Percentiles rank a stretch among this genome's conserved stretches.
Conservation (phyloP, 2,113 vertebrate species). For the Pangasianodon gigas region DNA sequence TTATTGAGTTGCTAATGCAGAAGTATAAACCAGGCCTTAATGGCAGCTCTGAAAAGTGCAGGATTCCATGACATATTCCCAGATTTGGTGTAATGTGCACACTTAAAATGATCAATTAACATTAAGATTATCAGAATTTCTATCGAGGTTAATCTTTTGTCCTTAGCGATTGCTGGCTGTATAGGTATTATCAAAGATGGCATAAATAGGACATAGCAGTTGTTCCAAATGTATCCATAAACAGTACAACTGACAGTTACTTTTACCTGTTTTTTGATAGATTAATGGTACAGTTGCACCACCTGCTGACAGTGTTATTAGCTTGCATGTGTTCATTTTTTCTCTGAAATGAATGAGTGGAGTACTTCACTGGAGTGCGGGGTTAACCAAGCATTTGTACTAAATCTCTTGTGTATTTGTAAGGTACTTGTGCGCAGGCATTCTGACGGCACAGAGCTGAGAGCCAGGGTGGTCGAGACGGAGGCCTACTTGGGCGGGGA, state of each 20-base stretch:
- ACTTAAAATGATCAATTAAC: background rate
- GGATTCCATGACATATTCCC: background rate
- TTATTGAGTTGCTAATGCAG: background rate
- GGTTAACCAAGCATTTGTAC: background rate
- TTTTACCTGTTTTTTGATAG: background rate
- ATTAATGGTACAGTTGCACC: conserved; percentile 20
- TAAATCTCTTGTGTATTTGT: background rate
- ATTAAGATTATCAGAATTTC: background rate
- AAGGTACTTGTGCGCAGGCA: conserved; percentile 86
- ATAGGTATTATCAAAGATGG: background rate
- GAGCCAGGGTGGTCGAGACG: conserved; percentile 90
- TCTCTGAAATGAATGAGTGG: background rate
- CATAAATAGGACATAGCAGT: background rate
- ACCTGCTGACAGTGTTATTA: conserved; percentile 35
- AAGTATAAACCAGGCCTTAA: background rate
- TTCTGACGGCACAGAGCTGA: conserved; percentile 81
- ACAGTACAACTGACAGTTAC: background rate
- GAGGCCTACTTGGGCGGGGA: conserved; percentile 93
- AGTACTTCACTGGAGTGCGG: background rate
- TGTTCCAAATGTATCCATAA: background rate
- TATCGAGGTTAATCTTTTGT: background rate
- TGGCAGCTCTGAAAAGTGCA: background rate
- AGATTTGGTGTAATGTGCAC: background rate
- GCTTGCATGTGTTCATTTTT: background rate
- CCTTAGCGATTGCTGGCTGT: background rate